Evolutionary conservation across 2,113 vertebrate genomes (phyloP).

Genomic region (Pipa parva): DNA sequence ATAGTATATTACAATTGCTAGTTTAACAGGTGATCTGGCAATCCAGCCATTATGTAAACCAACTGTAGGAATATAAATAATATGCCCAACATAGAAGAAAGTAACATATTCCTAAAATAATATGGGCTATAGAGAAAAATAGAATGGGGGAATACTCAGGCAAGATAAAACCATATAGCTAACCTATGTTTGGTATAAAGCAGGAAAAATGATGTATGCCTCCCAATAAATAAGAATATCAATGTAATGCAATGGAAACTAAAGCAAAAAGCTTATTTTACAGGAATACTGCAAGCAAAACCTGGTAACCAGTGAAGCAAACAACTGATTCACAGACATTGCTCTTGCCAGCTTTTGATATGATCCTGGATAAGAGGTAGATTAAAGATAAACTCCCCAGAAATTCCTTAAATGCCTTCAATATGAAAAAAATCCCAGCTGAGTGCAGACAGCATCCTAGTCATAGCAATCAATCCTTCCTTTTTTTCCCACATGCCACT

Average conservation of each 20-base stretch:
- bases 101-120: too few relatives aligned
- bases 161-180: too few relatives aligned
- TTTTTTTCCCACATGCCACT: not conserved
- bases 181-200: too few relatives aligned
- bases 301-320: conserved; percentile 8
- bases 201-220: too few relatives aligned
- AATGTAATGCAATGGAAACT: not conserved
- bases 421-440: conserved; percentile 36
- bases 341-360: conserved; percentile 13
- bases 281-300: not conserved
- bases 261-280: not conserved
- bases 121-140: too few relatives aligned
- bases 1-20: too few relatives aligned
- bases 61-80: too few relatives aligned
- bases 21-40: too few relatives aligned
- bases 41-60: too few relatives aligned
- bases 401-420: conserved; percentile 36
- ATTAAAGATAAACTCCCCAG: conserved; percentile 33
- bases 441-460: conserved; percentile 17
- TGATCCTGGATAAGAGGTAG: conserved; percentile 28
- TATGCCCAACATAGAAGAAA: too few relatives aligned
- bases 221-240: too few relatives aligned
- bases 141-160: too few relatives aligned
- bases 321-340: not conserved
- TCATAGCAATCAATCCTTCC: conserved; percentile 24